Evolutionary conservation across 2,888 invertebrate species (phyloP).

Genomic region (Xestia ashworthii): DNA sequence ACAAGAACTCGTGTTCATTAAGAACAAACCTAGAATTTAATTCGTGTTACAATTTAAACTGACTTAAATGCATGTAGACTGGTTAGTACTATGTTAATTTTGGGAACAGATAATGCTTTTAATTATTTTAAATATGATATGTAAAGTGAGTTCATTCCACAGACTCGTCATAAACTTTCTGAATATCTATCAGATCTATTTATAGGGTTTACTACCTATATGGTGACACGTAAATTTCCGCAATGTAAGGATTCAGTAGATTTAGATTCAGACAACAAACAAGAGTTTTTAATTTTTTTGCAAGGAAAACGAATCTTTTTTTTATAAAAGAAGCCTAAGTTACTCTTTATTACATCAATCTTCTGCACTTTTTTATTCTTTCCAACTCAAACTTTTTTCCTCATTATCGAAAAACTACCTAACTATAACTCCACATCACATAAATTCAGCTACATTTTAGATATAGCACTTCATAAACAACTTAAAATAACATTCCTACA

Average conservation of each 20-base stretch:
- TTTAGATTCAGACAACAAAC: no score
- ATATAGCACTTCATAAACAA: constrained; percentile 9
- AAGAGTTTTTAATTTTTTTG: no score
- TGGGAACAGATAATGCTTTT: background rate
- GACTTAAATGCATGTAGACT: constrained; percentile 41
- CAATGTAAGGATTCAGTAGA: no score
- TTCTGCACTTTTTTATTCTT: no score
- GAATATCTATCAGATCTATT: background rate
- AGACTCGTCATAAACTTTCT: background rate
- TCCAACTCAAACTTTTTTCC: background rate
- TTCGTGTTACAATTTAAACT: constrained; percentile 62
- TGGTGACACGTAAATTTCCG: background rate
- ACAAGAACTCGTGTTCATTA: constrained; percentile 74
- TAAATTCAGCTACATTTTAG: background rate
- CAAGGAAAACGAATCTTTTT: no score
- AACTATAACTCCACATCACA: background rate
- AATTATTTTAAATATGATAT: background rate
- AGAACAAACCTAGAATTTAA: constrained; percentile 66
- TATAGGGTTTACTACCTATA: background rate
- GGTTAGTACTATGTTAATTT: constrained; percentile 32
- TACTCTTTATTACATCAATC: no score
- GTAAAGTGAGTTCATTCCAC: no score
- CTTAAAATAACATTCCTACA: constrained; percentile 24
- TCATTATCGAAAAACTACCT: background rate
- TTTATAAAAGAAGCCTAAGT: no score